phyloP scores from a whole-genome alignment of 2,888 invertebrate genomes.

The Agelastica alni region DNA sequence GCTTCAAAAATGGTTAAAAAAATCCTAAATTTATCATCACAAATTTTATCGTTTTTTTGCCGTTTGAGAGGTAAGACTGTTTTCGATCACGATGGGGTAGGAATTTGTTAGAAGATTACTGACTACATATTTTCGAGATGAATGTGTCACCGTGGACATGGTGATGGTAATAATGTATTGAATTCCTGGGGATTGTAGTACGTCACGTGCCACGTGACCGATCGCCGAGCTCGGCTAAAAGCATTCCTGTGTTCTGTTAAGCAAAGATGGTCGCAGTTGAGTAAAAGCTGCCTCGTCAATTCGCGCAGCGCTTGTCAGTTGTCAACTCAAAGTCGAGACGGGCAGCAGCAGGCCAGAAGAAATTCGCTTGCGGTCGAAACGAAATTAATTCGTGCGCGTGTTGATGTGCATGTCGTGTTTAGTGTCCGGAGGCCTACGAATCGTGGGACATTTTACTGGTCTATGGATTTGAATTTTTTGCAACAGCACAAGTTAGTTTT shows the following conservation, averaged over 20 bases:
- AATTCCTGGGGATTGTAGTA: background rate
- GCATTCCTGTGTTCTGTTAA: constrained; percentile 26
- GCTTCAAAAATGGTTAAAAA: too few species aligned
- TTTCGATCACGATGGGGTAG: too few species aligned
- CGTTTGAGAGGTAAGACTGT: too few species aligned
- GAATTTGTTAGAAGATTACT: too few species aligned
- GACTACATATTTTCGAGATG: too few species aligned
- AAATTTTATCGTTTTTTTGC: too few species aligned
- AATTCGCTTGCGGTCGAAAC: constrained; percentile 3
- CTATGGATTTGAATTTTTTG: constrained; percentile 48
- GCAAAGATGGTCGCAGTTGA: constrained; percentile 36
- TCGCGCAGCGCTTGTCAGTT: constrained; percentile 40
- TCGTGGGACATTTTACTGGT: constrained; percentile 28
- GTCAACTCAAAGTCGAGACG: constrained; percentile 36
- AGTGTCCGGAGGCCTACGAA: constrained; percentile 14
- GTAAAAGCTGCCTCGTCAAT: constrained; percentile 32
- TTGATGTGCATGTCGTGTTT: constrained; percentile 28
- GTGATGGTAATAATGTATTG: too few species aligned
- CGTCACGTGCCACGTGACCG: constrained; percentile 34
- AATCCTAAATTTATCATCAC: too few species aligned
- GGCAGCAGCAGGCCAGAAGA: constrained; percentile 35
- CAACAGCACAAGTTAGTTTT: constrained; percentile 49
- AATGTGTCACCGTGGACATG: background rate
- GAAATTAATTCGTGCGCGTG: constrained; percentile 29
- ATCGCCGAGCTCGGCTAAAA: constrained; percentile 22